Evolutionary conservation across 1,140 invertebrate species (phyloP), one percentile per base, ranked within the genome.

Genomic region (Drosophila saltans): DNA sequence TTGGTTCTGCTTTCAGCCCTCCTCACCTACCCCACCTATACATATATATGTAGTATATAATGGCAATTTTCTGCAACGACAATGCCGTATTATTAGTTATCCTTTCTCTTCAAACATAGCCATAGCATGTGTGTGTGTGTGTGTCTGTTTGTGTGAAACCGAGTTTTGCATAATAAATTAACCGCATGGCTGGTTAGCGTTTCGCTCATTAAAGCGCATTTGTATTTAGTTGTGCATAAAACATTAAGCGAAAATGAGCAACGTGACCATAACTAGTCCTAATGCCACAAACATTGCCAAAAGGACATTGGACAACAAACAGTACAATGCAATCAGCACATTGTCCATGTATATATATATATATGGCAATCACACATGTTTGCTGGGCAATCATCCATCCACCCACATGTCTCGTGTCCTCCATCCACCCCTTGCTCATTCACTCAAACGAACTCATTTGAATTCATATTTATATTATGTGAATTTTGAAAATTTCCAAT

Each of bases 171-270:
- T 88, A 88, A 88, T 89, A 89, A 80, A 89, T 89, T 84, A 83
- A 88, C 70, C 84, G 48, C 84, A 75, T 78, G 80, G 59, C 68
- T 86, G 80, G 77, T 58, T 69, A 64, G 72, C 58, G 65, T 66
- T 61, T 75, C 62, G 75, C 83, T 89, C 83, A 86, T 86, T 86
- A 86, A 89, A 83, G 77, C 83, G 73, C 83, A 86, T 86, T 86
- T 86, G 84, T 89, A 86, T 88, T 86, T 86, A 86, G 84, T 77
- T 86, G 83, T 80, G 84, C 83, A 86, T 83, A 80, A 86, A 86
- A 83, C 83, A 86, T 86, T 80, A 83, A 89, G 80, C 76, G 84
- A 83, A 78, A 89, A 89, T 88, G 84, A 83, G 80, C 76, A 78
- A 86, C 83, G 75, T 82, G 82, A 79, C 83, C 80, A 66, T 69